Percentiles rank a stretch among this genome's conserved stretches.
These are phyloP conservation scores for Copidosoma floridanum DNA, from an alignment of 1,140 invertebrate species.

Conservation along the genomic window DNA sequence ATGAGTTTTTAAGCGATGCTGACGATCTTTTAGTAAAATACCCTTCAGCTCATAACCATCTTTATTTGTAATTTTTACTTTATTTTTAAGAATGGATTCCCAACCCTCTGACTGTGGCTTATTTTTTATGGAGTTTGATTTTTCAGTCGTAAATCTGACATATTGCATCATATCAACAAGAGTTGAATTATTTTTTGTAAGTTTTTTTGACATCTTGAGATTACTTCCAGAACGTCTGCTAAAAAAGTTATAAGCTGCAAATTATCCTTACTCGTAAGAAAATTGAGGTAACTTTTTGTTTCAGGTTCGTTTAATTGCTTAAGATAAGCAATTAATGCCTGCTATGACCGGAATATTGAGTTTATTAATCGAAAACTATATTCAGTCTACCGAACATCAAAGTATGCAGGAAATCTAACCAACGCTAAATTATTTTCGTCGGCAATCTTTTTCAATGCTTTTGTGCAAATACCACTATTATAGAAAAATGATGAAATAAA, in stretches of 20 bases:
- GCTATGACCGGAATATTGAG: background rate
- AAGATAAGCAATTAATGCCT: background rate
- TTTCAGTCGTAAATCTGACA: background rate
- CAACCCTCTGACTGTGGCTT: background rate
- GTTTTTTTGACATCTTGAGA: background rate
- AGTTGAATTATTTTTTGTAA: background rate
- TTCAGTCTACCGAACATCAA: background rate
- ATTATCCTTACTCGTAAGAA: background rate
- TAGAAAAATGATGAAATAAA: too few species aligned
- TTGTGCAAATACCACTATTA: too few species aligned
- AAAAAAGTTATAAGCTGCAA: background rate
- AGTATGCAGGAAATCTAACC: too few species aligned
- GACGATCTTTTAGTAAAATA: background rate
- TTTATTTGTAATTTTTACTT: background rate
- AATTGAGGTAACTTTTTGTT: background rate
- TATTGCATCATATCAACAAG: background rate
- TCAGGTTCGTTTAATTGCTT: background rate
- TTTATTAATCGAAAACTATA: background rate
- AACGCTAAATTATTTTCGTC: too few species aligned
- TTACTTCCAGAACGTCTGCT: background rate
- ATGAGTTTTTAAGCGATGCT: background rate
- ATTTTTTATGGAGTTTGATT: background rate
- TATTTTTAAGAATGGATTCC: background rate
- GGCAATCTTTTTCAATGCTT: too few species aligned
- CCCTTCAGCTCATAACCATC: background rate